phyloP scores from a whole-genome alignment of 2,797 vertebrate species.

The Gadopsis marmoratus region DNA sequence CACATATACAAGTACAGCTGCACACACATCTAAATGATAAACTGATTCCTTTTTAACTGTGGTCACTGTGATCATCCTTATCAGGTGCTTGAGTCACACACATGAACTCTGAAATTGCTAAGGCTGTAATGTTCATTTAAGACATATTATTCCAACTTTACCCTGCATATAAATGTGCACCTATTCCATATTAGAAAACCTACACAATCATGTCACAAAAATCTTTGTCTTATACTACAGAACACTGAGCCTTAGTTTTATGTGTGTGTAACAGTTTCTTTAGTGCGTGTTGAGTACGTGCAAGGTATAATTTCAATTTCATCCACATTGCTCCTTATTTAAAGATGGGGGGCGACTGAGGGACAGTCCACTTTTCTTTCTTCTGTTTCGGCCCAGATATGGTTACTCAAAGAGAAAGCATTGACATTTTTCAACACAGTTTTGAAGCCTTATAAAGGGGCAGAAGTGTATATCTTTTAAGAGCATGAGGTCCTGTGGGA shows the following conservation, averaged over 20 bases:
- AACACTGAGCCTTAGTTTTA: not conserved
- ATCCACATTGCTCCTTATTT: conserved; percentile 12
- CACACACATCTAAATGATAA: conserved; percentile 1
- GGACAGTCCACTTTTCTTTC: conserved; percentile 11
- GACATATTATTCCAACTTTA: not conserved
- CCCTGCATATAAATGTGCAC: not conserved
- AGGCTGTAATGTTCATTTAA: conserved; percentile 9
- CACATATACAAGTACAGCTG: not conserved
- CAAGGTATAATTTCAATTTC: conserved; percentile 8
- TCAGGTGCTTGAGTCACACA: not conserved
- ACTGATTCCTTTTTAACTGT: conserved; percentile 8
- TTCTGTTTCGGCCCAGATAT: conserved; percentile 45
- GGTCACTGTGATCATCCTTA: conserved; percentile 22
- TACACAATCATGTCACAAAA: not conserved
- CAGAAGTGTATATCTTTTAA: conserved; percentile 54
- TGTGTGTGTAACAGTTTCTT: not conserved
- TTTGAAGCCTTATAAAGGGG: conserved; percentile 31
- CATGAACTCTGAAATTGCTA: not conserved
- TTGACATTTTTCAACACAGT: conserved; percentile 34
- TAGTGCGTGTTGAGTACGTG: not conserved
- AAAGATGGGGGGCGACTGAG: not conserved
- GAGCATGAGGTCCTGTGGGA: conserved; percentile 56
- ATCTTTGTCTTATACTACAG: not conserved
- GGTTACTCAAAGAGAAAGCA: conserved; percentile 36
- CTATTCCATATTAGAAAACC: not conserved